Conservation (phyloP, 2,797 vertebrate species). For the Crypturellus tataupa region DNA sequence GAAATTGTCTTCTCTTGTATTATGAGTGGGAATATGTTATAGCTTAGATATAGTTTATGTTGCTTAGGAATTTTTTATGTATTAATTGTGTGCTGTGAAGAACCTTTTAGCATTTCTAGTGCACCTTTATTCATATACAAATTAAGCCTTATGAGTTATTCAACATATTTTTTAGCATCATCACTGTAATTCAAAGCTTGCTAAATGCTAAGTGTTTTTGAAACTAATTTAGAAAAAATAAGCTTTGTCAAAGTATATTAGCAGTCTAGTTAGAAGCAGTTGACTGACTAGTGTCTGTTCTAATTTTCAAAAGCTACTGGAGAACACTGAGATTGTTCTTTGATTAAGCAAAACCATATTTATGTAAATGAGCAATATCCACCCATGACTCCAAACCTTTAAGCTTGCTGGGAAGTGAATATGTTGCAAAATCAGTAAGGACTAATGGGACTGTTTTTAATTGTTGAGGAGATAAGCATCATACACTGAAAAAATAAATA, state of each 20-base stretch:
- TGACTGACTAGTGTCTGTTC: not conserved
- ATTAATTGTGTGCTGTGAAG: not conserved
- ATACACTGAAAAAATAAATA: not conserved
- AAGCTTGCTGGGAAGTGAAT: not conserved
- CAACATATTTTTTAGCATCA: not conserved
- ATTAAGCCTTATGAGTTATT: not conserved
- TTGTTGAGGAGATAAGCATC: not conserved
- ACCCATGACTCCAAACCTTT: not conserved
- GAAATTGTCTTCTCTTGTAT: not conserved
- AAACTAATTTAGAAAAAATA: not conserved
- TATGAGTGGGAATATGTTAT: not conserved
- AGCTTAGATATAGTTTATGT: not conserved
- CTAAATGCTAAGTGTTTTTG: not conserved
- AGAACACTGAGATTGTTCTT: not conserved
- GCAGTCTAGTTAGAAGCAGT: not conserved
- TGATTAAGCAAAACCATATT: not conserved
- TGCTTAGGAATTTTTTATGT: not conserved
- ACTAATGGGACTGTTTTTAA: not conserved
- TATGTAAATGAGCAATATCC: not conserved
- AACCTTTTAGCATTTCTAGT: not conserved
- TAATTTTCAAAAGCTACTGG: not conserved
- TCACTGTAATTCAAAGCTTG: not conserved
- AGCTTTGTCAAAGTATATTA: not conserved
- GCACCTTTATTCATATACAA: not conserved
- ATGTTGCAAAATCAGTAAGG: not conserved